Evolutionary conservation across 2,113 vertebrate genomes (phyloP).

Genomic region (Hemicordylus capensis): DNA sequence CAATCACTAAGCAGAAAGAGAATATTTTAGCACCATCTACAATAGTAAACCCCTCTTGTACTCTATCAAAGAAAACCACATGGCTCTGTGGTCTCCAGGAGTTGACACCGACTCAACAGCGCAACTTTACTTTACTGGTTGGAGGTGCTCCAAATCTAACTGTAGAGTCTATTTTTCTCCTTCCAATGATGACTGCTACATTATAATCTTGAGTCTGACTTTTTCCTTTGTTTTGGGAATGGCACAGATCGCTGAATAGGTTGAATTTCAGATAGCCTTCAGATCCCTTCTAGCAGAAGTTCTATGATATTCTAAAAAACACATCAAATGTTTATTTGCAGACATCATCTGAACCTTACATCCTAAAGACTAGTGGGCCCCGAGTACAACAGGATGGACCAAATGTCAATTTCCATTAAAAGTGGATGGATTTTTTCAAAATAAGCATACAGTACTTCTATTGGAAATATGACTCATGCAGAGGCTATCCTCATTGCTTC

Average conservation of each 20-base stretch:
- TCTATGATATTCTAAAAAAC: neutral
- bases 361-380: neutral
- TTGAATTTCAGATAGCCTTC: neutral
- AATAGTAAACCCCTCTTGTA: no score
- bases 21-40: neutral
- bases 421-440: neutral
- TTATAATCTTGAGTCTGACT: neutral
- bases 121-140: no score
- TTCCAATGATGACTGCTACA: neutral
- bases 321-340: neutral
- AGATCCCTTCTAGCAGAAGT: neutral
- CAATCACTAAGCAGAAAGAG: neutral
- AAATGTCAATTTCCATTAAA: neutral
- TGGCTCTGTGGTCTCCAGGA: no score
- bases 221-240: neutral
- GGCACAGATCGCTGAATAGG: neutral
- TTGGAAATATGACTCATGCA: constrained; percentile 18
- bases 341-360: neutral
- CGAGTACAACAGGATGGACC: neutral
- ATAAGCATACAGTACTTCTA: neutral
- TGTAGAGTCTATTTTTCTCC: neutral
- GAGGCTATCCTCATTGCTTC: neutral
- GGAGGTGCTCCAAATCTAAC: neutral
- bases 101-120: no score
- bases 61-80: no score